Base-by-base conservation (phyloP, 2,113 vertebrate genomes). In the Casuarius casuarius region DNA sequence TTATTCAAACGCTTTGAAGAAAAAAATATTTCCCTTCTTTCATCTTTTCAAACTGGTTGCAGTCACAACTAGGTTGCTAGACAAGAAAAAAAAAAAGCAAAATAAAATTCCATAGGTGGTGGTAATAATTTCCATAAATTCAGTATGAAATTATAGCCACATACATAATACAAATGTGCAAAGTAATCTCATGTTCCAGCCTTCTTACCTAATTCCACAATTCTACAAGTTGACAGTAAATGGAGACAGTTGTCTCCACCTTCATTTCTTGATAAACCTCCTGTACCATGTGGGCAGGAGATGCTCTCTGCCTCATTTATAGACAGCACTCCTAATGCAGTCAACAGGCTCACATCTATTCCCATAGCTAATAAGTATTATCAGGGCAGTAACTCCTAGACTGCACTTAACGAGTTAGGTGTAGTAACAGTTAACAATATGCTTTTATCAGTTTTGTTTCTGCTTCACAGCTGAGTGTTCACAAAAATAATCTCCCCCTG, bases 241-340 rank as follows among this genome's bases (percentile, higher is more conserved):
- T 21, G 12, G 16, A 71, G 52, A 66, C 23, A 58, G 28, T 49
- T 73, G 23, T 18, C 65, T 59, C 59, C 77, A 48, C 23, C 29
- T 73, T 80, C 33, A 85, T 38, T 59, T 74, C 29, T 49, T 7
- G 4, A 52, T 31, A 63, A 90, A 74, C 49, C 29, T 61, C 35
- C 33, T 61, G 22, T 2, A 62, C 40, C 35, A 44, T 0, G 0
- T 26, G 44, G 46, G 80, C 5, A 1, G 2, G 21, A 29, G n/a
- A n/a, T 68, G 26, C 44, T 19, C 19, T 59, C 66, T 8, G 5
- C 51, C 68, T 73, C 77, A 74, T 40, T 40, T 51, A 44, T 21
- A 93, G 29, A 18, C 26, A 54, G 26, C 33, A 35, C 19, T 73
- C 66, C 78, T 42, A 33, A 52, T 4, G 28, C 83, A 88, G 70